Percentiles rank a stretch among this genome's conserved stretches.
phyloP scores from a whole-genome alignment of 2,888 invertebrate genomes.

The Pollenia amentaria region DNA sequence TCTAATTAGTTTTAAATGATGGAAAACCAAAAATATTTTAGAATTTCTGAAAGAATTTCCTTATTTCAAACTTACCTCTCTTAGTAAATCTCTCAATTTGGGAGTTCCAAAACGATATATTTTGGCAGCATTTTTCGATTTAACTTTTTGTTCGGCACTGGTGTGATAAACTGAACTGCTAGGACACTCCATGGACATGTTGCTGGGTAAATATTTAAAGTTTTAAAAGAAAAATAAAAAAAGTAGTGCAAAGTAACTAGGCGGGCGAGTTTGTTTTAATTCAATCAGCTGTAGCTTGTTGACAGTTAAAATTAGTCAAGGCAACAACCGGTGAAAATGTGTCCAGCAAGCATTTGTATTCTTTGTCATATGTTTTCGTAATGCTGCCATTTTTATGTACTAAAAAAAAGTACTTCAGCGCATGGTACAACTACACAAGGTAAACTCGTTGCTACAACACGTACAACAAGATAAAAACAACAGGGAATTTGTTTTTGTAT shows the following conservation, averaged over 20 bases:
- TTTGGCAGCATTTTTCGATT: constrained; percentile 80
- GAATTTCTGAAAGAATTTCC: neutral
- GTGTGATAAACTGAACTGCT: constrained; percentile 78
- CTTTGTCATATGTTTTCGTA: too few species aligned
- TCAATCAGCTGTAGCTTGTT: constrained; percentile 37
- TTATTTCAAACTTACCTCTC: constrained; percentile 78
- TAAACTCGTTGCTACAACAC: too few species aligned
- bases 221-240: neutral
- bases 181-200: constrained; percentile 76
- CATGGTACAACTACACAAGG: too few species aligned
- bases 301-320: neutral
- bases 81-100: constrained; percentile 80
- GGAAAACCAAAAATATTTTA: neutral
- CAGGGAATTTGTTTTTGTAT: too few species aligned
- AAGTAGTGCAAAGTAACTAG: neutral
- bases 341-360: neutral
- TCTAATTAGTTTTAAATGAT: constrained; percentile 75
- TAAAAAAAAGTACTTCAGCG: too few species aligned
- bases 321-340: constrained; percentile 2
- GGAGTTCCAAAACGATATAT: constrained; percentile 80
- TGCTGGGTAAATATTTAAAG: neutral
- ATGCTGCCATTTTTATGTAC: too few species aligned
- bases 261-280: constrained; percentile 23
- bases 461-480: too few species aligned
- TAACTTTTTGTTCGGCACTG: constrained; percentile 80